Base-by-base conservation (phyloP, 2,888 invertebrate genomes). In the Sphinx pinastri region DNA sequence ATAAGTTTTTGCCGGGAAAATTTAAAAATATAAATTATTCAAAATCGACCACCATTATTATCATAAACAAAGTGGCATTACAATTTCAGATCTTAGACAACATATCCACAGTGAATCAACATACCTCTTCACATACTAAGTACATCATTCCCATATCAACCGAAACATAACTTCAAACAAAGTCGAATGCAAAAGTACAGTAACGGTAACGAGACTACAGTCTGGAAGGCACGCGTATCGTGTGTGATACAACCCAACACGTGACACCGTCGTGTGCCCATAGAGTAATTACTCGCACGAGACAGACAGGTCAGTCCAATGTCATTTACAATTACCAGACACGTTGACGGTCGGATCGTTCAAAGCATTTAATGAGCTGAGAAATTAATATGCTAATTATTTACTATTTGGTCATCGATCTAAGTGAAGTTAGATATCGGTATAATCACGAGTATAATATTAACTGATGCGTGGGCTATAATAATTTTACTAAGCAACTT, bases 231-330 rank as follows among this genome's bases (percentile, higher is more conserved):
- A 87, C 86, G 87, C 85, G 83, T 82, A 76, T 75, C 75, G 76
- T 74, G 82, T 83, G 84, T 88, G 88, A 84, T 81, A 78, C 73
- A 75, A 73, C 68, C 51, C 38, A 68, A 81, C 88, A 88, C 86
- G 87, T 87, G 87, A 84, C 72, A 72, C 68, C 60, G 69, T 63
- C 78, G 75, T 77, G 76, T 70, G 73, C 19, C 70, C 83, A 84
- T 71, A 83, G 86, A 84, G 49, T 81, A 82, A 73, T 71, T 72
- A 54, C 25, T 58, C 60, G 16, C 69, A 69, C 59, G 51, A 60
- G 70, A 68, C 76, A 80, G 79, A 79, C 68, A 71, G 75, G 74
- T 74, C 71, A 71, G 72, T 68, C 69, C 59, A 69, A 51, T 59
- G 63, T 69, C 58, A 58, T 13, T 19, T 38, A 68, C 10, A 16